Evolutionary conservation across 2,888 invertebrate species (phyloP), one percentile per base, ranked within the genome.

Genomic region (Harmothoe impar): DNA sequence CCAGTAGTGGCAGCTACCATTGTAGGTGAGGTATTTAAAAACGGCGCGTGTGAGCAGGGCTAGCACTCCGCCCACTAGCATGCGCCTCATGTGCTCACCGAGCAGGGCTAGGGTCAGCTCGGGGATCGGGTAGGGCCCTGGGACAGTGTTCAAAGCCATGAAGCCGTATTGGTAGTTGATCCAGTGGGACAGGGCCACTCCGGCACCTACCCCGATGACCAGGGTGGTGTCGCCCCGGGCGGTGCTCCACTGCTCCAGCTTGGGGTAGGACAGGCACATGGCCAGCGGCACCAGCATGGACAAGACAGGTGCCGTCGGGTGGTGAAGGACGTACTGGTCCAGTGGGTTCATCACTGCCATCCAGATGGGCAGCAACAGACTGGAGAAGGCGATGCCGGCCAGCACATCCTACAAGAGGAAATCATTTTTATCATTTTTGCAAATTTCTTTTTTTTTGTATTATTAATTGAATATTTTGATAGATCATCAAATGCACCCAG

Each of bases 221-320:
- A 98, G 97, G 0, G 98, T 97, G 0, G 98, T 98, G 96, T 99
- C 98, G 35, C 98, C 98, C 94, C 98, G 94, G 0, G 98, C 98
- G 12, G 98, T 98, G 89, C 98, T 98, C 98, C 98, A 98, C 94
- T 97, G 97, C 93, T 98, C 97, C 89, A 98, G 97, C 92, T 97
- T 97, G 0, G 98, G 99, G 96, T 98, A 98, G 92, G 98, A 96
- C 89, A 98, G 97, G 62, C 97, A 95, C 0, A 97, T 95, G 15
- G 98, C 90, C 10, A 93, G 81, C 23, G 93, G 93, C 15, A 93
- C 52, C n/a, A 81, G 31, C 7, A 93, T 35, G 15, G 98, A 96
- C 81, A 97, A 94, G 54, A 97, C 93, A 7, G 98, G 97, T 5
- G 98, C 97, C 95, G 97, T 97, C 77, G 96, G 96, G 94, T 96